phyloP scores from a whole-genome alignment of 2,113 vertebrate species.

The Plotosus lineatus region DNA sequence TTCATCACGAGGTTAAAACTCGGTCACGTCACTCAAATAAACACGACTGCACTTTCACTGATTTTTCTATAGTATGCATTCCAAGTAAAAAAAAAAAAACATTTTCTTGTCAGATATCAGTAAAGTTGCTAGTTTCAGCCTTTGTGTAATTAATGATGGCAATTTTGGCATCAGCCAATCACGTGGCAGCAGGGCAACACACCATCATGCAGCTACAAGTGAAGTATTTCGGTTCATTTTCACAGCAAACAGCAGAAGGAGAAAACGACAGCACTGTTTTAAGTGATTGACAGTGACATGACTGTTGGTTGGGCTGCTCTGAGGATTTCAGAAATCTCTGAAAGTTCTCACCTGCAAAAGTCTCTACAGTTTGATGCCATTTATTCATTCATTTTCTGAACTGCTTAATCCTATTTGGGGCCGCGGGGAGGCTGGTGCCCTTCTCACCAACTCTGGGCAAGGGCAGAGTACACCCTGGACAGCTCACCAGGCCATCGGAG shows the following conservation, averaged over 20 bases:
- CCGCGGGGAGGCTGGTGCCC: too few relatives aligned
- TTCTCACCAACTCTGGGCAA: too few relatives aligned
- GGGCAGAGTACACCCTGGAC: too few relatives aligned
- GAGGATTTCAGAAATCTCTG: neutral
- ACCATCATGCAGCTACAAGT: neutral
- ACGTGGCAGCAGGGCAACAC: neutral
- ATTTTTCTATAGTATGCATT: neutral
- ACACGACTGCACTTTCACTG: neutral
- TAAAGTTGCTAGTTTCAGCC: neutral
- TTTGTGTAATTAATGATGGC: neutral
- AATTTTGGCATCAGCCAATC: neutral
- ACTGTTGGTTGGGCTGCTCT: neutral
- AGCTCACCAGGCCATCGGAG: too few relatives aligned
- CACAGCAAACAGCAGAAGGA: neutral
- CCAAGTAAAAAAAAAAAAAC: neutral
- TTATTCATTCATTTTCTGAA: too few relatives aligned
- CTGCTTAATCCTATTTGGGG: too few relatives aligned
- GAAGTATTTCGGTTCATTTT: neutral
- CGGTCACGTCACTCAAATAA: conserved; percentile 31
- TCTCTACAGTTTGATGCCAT: neutral
- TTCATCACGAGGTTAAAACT: neutral
- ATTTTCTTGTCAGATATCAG: neutral
- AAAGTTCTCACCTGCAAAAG: neutral
- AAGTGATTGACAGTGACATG: neutral
- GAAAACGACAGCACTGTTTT: neutral